phyloP scores from a whole-genome alignment of 1,140 invertebrate genomes.

The Drosophila equinoxialis region DNA sequence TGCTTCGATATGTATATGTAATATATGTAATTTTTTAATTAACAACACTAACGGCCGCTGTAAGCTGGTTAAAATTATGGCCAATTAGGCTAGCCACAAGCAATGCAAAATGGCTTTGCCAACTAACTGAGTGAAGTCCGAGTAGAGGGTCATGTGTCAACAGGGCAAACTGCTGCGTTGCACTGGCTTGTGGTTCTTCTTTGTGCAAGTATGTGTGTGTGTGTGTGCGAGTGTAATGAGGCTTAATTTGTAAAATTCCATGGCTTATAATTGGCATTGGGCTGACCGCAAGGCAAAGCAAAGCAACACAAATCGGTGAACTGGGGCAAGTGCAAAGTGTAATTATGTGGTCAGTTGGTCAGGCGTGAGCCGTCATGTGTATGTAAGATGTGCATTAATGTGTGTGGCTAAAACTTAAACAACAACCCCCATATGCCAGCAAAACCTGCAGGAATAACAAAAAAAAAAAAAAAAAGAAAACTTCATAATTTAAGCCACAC shows the following conservation, averaged over 20 bases:
- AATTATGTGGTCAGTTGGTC: conserved; percentile 75
- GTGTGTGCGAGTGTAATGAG: conserved; percentile 59
- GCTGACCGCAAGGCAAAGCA: conserved; percentile 64
- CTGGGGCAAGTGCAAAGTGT: conserved; percentile 66
- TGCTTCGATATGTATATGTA: conserved; percentile 1
- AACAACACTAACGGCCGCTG: conserved; percentile 33
- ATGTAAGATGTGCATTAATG: neutral
- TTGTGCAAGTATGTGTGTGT: conserved; percentile 12
- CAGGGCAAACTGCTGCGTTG: conserved; percentile 42
- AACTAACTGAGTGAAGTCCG: conserved; percentile 15
- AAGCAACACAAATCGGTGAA: conserved; percentile 34
- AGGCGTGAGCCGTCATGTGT: conserved; percentile 31
- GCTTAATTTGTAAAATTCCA: conserved; percentile 80
- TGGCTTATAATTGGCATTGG: conserved; percentile 76
- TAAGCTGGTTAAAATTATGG: conserved; percentile 61
- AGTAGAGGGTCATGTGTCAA: conserved; percentile 67
- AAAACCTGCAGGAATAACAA: neutral
- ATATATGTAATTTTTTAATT: conserved; percentile 35
- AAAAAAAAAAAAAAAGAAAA: conserved; percentile 12
- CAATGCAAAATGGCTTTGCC: conserved; percentile 52
- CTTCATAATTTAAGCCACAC: conserved; percentile 40
- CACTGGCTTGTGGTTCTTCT: conserved; percentile 60
- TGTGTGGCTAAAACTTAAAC: conserved; percentile 21
- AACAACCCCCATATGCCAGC: neutral
- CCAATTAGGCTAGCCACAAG: conserved; percentile 69